Evolutionary conservation across 2,888 invertebrate species (phyloP).

Genomic region (Macrosiphum euphorbiae): DNA sequence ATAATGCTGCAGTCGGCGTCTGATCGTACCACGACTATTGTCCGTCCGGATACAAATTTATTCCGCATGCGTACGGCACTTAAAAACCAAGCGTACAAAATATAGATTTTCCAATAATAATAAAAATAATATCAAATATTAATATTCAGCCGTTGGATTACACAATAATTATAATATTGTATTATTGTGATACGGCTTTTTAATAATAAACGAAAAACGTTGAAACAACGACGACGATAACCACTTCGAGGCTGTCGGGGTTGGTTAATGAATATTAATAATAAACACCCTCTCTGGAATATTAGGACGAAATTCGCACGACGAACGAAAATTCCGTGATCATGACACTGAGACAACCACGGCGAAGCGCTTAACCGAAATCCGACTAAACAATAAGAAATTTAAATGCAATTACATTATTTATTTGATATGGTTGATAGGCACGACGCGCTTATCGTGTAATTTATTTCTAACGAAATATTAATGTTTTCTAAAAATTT

Average conservation of each 20-base stretch:
- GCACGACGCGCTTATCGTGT: neutral
- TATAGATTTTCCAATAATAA: neutral
- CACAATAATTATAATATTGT: neutral
- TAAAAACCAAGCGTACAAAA: neutral
- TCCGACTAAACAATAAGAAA: neutral
- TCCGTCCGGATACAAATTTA: neutral
- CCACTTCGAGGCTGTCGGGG: neutral
- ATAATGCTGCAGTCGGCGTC: neutral
- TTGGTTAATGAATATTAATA: constrained; percentile 4
- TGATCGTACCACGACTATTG: neutral
- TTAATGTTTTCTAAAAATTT: neutral
- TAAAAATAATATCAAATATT: neutral
- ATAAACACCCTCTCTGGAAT: neutral
- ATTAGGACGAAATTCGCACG: neutral
- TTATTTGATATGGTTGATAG: neutral
- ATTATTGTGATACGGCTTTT: neutral
- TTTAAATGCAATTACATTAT: neutral
- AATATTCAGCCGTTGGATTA: neutral
- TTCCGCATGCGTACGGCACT: neutral
- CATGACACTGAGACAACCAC: neutral
- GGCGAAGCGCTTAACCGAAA: neutral
- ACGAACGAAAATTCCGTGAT: neutral
- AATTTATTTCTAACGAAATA: neutral
- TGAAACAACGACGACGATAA: neutral
- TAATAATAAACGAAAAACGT: neutral